Evolutionary conservation across 2,888 invertebrate species (phyloP), one percentile per base, ranked within the genome.

Genomic region (Epinotia ramella): DNA sequence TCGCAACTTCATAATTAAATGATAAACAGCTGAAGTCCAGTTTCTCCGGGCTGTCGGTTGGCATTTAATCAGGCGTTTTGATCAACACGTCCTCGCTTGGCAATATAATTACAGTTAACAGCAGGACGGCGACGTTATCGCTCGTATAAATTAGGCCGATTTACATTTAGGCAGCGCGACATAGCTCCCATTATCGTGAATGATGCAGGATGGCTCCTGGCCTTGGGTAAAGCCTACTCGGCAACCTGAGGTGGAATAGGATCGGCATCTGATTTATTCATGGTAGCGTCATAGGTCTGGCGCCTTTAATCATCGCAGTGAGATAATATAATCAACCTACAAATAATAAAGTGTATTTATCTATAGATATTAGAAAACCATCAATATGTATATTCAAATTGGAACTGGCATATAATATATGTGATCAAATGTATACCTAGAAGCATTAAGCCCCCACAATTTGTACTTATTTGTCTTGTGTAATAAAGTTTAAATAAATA

Each of bases 71-170:
- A 89, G 90, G 85, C 88, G 87, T 93, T 93, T 91, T 91, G 93
- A 94, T 94, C 94, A 93, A 91, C 93, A 93, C 92, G 93, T 93
- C 93, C 93, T 92, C 92, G 90, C 91, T 88, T 87, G 89, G 92
- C 91, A 93, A 93, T 93, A 94, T 94, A 93, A 94, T 94, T 94
- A 94, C 93, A 92, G 92, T 91, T 93, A 93, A 93, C 94, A 93
- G 93, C 93, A 90, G 90, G 89, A 90, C 91, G 91, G 89, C 89
- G 93, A 93, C 93, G 93, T 93, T 94, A 94, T 94, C 94, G 91
- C 88, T 87, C 90, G 91, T 93, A 93, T 94, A 94, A 94, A 94
- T 94, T 94, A 94, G 92, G 89, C 86, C 91, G 93, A 93, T 94
- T 94, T 94, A 93, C 94, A 94, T 94, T 93, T 90, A 90, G 76